These are phyloP conservation scores for Maniola jurtina DNA, from an alignment of 1,140 invertebrate species.

Conservation along the genomic window DNA sequence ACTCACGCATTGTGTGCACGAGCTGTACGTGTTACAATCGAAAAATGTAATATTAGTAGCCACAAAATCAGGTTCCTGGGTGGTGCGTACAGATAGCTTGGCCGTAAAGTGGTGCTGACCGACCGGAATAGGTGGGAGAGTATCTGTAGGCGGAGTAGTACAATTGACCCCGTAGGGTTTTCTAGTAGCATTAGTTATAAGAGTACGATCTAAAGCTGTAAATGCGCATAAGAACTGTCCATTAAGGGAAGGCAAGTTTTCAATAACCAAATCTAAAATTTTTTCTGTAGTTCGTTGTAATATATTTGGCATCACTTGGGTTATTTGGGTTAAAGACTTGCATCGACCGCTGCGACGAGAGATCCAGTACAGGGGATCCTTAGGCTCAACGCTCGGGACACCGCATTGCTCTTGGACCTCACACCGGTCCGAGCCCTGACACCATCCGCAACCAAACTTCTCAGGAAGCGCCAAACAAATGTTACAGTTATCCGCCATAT, in stretches of 20 bases:
- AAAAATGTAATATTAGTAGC: constrained; percentile 98
- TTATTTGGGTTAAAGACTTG: constrained; percentile 97
- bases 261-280: constrained; percentile 93
- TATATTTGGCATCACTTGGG: constrained; percentile 92
- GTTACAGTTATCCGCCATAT: constrained; percentile 97
- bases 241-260: constrained; percentile 93
- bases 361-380: constrained; percentile 97
- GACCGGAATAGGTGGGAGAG: constrained; percentile 92
- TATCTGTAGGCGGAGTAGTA: constrained; percentile 95
- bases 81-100: constrained; percentile 95
- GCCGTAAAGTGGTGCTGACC: constrained; percentile 98
- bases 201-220: constrained; percentile 92
- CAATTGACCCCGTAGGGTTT: constrained; percentile 95
- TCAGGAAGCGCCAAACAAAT: constrained; percentile 94
- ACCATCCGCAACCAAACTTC: constrained; percentile 97
- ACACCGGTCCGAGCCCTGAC: constrained; percentile 92
- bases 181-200: constrained; percentile 93
- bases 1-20: constrained; percentile 96
- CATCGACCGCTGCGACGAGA: constrained; percentile 97
- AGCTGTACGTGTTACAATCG: constrained; percentile 97
- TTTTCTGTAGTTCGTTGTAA: constrained; percentile 95
- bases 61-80: constrained; percentile 94
- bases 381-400: constrained; percentile 85
- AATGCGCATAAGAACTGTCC: constrained; percentile 96
- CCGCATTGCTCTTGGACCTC: constrained; percentile 94